A percentile compares a stretch with the other conserved stretches of the same genome.
These are phyloP conservation scores for Parelbella ahira DNA, from an alignment of 2,888 invertebrate genomes.

Conservation along the genomic window DNA sequence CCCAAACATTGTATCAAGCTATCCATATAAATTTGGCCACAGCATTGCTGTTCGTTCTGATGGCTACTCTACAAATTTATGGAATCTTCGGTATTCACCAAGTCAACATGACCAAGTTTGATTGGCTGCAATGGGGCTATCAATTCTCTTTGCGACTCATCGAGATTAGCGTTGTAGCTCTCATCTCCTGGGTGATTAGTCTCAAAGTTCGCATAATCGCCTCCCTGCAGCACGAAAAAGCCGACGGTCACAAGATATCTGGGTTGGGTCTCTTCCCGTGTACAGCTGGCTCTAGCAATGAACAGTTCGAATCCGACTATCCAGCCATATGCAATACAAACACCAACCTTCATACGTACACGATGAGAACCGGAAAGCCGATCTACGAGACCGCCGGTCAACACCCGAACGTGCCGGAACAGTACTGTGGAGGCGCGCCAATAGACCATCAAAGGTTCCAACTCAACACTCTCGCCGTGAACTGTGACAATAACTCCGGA, in stretches of 20 bases:
- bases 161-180: conserved; percentile 92
- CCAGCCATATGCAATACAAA: conserved; percentile 93
- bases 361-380: conserved; percentile 87
- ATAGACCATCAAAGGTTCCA: conserved; percentile 72
- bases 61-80: conserved; percentile 92
- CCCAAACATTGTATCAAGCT: conserved; percentile 91
- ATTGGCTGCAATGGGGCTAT: conserved; percentile 96
- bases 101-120: conserved; percentile 83
- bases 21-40: conserved; percentile 94
- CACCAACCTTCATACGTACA: conserved; percentile 91
- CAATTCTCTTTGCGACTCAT: conserved; percentile 91
- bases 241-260: conserved; percentile 83
- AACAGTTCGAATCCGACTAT: conserved; percentile 90
- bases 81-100: conserved; percentile 80
- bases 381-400: conserved; percentile 84
- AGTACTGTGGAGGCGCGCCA: conserved; percentile 65
- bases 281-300: conserved; percentile 90
- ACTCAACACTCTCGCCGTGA: conserved; percentile 76
- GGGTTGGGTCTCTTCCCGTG: conserved; percentile 91
- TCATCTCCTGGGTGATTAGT: conserved; percentile 93
- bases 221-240: conserved; percentile 86
- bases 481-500: conserved; percentile 82
- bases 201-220: conserved; percentile 80
- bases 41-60: conserved; percentile 89
- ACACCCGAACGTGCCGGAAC: conserved; percentile 63